phyloP scores from a whole-genome alignment of 2,888 invertebrate species.

The Hypolimnas misippus region DNA sequence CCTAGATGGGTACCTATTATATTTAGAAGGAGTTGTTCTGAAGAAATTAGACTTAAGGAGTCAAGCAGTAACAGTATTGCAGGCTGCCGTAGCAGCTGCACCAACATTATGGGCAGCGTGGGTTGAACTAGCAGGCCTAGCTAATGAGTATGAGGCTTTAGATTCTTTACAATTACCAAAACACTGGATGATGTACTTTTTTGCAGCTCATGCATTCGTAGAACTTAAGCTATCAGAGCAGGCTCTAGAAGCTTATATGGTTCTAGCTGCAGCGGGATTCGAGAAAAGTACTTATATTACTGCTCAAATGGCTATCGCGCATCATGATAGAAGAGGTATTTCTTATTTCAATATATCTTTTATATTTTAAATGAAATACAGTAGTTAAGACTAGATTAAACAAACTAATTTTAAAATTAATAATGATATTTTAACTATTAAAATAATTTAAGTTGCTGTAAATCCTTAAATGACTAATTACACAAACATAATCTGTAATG shows the following conservation, averaged over 20 bases:
- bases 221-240: conserved; percentile 96
- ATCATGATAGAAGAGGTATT: conserved; percentile 94
- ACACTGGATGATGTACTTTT: conserved; percentile 98
- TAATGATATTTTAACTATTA: too few relatives aligned
- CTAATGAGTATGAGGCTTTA: conserved; percentile 91
- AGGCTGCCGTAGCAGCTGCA: conserved; percentile 89
- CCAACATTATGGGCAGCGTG: conserved; percentile 98
- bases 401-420: too few relatives aligned
- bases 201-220: conserved; percentile 94
- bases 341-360: neutral
- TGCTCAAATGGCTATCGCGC: conserved; percentile 96
- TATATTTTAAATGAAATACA: too few relatives aligned
- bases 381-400: too few relatives aligned
- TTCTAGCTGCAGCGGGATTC: conserved; percentile 91
- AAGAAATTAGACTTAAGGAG: conserved; percentile 92
- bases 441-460: too few relatives aligned
- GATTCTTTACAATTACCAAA: conserved; percentile 88
- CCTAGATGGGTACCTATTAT: conserved; percentile 94
- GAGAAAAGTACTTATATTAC: conserved; percentile 94
- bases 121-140: conserved; percentile 94
- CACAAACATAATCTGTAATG: too few relatives aligned
- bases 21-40: conserved; percentile 95
- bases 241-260: conserved; percentile 92
- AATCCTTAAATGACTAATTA: too few relatives aligned
- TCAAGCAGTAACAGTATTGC: conserved; percentile 91